A percentile compares a stretch with the other conserved stretches of the same genome.
These are phyloP conservation scores for Pipistrellus kuhlii DNA, from an alignment of 2,797 vertebrate genomes.

Conservation along the genomic window DNA sequence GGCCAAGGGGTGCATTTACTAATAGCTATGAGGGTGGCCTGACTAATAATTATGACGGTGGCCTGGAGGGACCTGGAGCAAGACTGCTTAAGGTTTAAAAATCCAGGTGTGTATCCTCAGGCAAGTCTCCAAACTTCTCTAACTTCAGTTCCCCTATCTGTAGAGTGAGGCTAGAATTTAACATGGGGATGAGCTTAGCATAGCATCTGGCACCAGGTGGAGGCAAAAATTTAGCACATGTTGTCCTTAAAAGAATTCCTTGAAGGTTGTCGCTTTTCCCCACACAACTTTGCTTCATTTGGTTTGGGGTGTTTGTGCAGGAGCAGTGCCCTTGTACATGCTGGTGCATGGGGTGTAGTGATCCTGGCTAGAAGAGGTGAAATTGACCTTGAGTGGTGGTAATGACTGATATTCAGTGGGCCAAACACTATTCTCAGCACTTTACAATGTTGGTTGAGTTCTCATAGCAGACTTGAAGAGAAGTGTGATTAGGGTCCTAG, in stretches of 20 bases:
- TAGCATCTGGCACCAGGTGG: background rate
- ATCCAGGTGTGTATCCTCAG: conserved; percentile 3
- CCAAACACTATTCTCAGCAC: background rate
- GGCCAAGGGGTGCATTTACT: background rate
- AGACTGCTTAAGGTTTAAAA: background rate
- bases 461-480: background rate
- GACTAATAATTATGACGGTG: background rate
- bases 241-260: background rate
- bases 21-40: background rate
- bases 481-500: background rate
- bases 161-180: background rate
- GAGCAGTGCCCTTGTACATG: background rate
- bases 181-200: background rate
- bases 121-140: background rate
- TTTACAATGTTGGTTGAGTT: background rate
- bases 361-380: background rate
- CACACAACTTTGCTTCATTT: background rate
- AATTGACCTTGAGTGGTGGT: background rate
- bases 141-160: background rate
- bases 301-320: background rate
- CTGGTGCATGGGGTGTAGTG: background rate
- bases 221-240: fast-evolving
- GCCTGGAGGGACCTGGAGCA: background rate
- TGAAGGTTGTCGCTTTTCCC: background rate
- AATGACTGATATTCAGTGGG: background rate